These are phyloP conservation scores for Agonopterix heracliana DNA, from an alignment of 2,888 invertebrate species.

Conservation along the genomic window DNA sequence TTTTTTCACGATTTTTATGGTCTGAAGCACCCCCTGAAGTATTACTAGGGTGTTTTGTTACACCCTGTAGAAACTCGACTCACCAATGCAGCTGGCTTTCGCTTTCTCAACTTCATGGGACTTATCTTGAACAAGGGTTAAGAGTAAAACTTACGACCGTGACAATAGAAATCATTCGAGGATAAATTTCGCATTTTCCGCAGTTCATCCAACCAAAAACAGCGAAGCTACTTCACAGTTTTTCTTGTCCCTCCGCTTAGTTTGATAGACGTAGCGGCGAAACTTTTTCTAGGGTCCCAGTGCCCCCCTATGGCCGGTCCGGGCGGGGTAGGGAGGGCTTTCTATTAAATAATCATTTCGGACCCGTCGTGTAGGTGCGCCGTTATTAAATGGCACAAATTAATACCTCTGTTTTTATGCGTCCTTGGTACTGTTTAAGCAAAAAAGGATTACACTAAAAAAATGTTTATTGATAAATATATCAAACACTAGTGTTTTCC, in stretches of 20 bases:
- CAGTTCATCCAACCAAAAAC: too few species aligned
- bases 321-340: constrained; percentile 40
- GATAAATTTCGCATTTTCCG: too few species aligned
- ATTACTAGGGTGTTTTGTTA: too few species aligned
- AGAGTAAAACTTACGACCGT: background rate
- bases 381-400: constrained; percentile 50
- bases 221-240: constrained; percentile 25
- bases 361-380: constrained; percentile 48
- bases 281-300: constrained; percentile 65
- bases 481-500: too few species aligned
- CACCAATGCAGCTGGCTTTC: too few species aligned
- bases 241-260: constrained; percentile 37
- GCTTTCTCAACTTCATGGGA: too few species aligned
- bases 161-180: constrained; percentile 3
- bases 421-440: constrained; percentile 11
- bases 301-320: constrained; percentile 53
- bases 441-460: too few species aligned
- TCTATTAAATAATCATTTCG: constrained; percentile 69
- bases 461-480: too few species aligned
- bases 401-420: constrained; percentile 34
- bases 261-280: constrained; percentile 60
- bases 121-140: too few species aligned
- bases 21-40: too few species aligned
- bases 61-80: too few species aligned
- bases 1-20: too few species aligned